Percentiles rank a stretch among this genome's conserved stretches.
These are phyloP conservation scores for Adineta ricciae DNA, from an alignment of 2,888 invertebrate species.

Conservation along the genomic window DNA sequence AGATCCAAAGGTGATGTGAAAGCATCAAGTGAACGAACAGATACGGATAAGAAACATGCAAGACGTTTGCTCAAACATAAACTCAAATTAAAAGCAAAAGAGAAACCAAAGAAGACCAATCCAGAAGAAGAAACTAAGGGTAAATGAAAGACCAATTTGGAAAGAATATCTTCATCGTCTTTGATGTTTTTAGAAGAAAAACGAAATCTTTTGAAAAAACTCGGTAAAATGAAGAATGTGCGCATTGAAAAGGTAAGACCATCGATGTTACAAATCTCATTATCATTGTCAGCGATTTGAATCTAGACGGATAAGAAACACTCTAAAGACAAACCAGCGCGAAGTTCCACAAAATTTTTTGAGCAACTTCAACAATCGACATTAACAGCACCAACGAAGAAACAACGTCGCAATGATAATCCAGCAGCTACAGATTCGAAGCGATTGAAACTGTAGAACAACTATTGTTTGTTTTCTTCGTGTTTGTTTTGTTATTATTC, in stretches of 20 bases:
- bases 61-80: constrained; percentile 56
- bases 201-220: neutral
- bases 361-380: constrained; percentile 32
- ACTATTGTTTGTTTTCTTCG: neutral
- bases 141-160: constrained; percentile 35
- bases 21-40: constrained; percentile 68
- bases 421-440: neutral
- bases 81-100: constrained; percentile 63
- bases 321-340: neutral
- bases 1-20: constrained; percentile 53
- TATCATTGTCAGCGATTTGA: neutral
- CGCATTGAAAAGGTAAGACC: neutral
- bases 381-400: neutral
- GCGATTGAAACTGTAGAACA: constrained; percentile 5
- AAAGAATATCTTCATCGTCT: too few relatives aligned
- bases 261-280: too few relatives aligned
- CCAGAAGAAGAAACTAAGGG: constrained; percentile 50
- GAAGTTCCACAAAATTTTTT: constrained; percentile 29
- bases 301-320: neutral
- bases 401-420: neutral
- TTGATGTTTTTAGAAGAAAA: neutral
- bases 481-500: neutral
- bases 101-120: constrained; percentile 54
- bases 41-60: constrained; percentile 77
- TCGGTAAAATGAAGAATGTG: constrained; percentile 17